Evolutionary conservation across 2,113 vertebrate genomes (phyloP).

Genomic region (Callospermophilus lateralis): DNA sequence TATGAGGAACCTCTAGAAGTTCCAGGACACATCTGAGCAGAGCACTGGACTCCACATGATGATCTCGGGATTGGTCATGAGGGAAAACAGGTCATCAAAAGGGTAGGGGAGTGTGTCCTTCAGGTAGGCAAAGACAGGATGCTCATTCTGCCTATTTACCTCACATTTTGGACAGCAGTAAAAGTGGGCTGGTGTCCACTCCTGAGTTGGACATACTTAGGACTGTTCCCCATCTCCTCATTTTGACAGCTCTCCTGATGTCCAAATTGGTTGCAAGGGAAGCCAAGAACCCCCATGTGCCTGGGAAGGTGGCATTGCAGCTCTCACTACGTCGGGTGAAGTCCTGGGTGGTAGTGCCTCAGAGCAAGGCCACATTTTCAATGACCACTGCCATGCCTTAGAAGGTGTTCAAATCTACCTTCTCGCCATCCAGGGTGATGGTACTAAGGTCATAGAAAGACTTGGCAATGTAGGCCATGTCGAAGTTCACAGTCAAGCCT

Average conservation of each 20-base stretch:
- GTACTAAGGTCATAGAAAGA: conserved; percentile 98
- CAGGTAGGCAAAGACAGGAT: conserved; percentile 96
- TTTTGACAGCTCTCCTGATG: conserved; percentile 97
- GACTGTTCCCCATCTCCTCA: conserved; percentile 93
- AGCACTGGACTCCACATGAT: conserved; percentile 86
- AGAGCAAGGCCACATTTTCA: conserved; percentile 97
- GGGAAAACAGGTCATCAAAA: conserved; percentile 89
- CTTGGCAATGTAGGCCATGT: conserved; percentile 96
- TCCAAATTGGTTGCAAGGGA: conserved; percentile 99
- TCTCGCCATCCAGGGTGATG: conserved; percentile 94
- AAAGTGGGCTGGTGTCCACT: conserved; percentile 94
- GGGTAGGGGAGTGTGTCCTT: conserved; percentile 96
- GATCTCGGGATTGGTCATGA: conserved; percentile 93
- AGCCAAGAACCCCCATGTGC: conserved; percentile 96
- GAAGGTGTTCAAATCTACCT: conserved; percentile 95
- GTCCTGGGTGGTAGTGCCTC: conserved; percentile 96
- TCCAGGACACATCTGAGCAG: conserved; percentile 96
- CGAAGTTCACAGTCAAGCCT: not conserved
- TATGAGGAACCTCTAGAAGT: conserved; percentile 98
- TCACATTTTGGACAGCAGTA: conserved; percentile 95
- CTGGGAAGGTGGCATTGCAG: conserved; percentile 95
- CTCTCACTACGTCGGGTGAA: conserved; percentile 92
- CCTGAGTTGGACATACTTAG: conserved; percentile 95
- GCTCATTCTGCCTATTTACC: conserved; percentile 94
- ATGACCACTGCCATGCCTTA: conserved; percentile 96